Percentiles rank a stretch among this genome's conserved stretches.
Conservation (phyloP, 2,797 vertebrate genomes). For the Gallirallus australis region DNA sequence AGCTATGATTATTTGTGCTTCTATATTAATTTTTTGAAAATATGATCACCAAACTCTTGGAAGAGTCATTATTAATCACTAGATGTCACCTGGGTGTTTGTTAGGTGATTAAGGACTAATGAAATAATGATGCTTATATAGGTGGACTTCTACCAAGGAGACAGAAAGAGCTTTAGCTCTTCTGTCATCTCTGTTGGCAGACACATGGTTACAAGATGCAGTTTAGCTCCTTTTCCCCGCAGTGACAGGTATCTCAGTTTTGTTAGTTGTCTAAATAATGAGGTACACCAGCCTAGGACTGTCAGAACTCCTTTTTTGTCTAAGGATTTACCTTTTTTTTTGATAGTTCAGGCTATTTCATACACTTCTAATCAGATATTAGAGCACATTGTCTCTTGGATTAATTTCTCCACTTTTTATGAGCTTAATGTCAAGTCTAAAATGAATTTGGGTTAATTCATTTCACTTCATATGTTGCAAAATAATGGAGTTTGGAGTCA, state of each 20-base stretch:
- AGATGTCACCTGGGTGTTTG: not conserved
- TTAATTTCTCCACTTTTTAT: not conserved
- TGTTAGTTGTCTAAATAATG: not conserved
- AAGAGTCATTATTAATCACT: not conserved
- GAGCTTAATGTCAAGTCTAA: not conserved
- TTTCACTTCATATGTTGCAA: not conserved
- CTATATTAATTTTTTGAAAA: not conserved
- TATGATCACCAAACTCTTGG: not conserved
- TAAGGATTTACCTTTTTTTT: not conserved
- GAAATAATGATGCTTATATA: not conserved
- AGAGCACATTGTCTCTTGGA: not conserved
- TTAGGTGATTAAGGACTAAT: not conserved
- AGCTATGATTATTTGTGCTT: not conserved
- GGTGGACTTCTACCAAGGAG: not conserved
- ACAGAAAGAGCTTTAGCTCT: not conserved
- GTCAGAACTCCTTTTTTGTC: not conserved
- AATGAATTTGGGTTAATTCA: not conserved
- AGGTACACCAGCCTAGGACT: not conserved
- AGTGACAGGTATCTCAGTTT: not conserved
- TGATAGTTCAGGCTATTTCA: not conserved
- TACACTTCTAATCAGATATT: not conserved
- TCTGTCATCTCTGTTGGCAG: accelerated
- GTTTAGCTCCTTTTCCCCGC: not conserved
- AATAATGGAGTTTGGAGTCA: not conserved
- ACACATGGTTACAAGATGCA: not conserved